Evolutionary conservation across 2,888 invertebrate species (phyloP).

Genomic region (Cosmia pyralina): DNA sequence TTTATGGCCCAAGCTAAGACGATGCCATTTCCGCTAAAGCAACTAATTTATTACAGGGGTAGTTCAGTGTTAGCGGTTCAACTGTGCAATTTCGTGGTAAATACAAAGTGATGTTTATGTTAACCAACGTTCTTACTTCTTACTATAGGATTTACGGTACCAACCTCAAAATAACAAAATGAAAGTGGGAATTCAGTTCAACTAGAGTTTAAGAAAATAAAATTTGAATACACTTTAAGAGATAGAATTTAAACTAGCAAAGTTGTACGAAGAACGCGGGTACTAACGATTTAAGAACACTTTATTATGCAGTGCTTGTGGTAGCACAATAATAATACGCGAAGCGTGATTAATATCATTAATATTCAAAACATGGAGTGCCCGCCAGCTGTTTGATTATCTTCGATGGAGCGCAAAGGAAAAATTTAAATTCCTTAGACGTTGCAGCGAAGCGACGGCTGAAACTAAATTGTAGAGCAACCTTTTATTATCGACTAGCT

Average conservation of each 20-base stretch:
- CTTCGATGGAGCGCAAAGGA: conserved; percentile 75
- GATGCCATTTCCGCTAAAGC: conserved; percentile 78
- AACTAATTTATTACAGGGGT: conserved; percentile 79
- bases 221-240: conserved; percentile 39
- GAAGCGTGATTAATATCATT: conserved; percentile 76
- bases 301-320: conserved; percentile 46
- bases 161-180: conserved; percentile 24
- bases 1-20: conserved; percentile 78
- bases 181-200: conserved; percentile 14
- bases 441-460: conserved; percentile 67
- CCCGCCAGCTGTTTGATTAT: conserved; percentile 82
- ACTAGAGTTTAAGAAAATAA: conserved; percentile 34
- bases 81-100: conserved; percentile 68
- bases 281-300: conserved; percentile 36
- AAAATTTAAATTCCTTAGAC: conserved; percentile 80
- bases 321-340: conserved; percentile 63
- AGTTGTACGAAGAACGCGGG: conserved; percentile 28
- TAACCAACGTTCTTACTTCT: conserved; percentile 34
- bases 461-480: conserved; percentile 73
- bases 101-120: conserved; percentile 67
- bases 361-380: conserved; percentile 81
- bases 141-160: conserved; percentile 23
- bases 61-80: conserved; percentile 69
- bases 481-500: conserved; percentile 71
- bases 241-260: conserved; percentile 49